A percentile compares a stretch with the other conserved stretches of the same genome.
Conservation (phyloP, 1,140 invertebrate species). For the Metaphire vulgaris region DNA sequence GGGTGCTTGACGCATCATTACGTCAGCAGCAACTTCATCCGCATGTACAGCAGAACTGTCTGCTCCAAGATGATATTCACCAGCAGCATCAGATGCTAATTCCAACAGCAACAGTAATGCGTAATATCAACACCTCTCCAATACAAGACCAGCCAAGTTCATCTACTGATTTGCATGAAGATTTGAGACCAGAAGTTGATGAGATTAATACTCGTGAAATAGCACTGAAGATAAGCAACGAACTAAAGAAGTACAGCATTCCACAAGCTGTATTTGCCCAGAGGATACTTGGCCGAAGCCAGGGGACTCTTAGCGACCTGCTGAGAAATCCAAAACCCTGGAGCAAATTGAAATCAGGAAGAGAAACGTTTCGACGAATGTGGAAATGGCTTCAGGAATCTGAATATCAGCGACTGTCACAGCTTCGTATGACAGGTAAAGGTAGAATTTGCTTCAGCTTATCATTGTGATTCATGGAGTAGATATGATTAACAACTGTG, state of each 20-base stretch:
- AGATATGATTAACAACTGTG: no score
- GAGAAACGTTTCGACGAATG: constrained; percentile 98
- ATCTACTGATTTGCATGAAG: not conserved
- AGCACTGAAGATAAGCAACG: constrained; percentile 94
- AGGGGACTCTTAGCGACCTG: constrained; percentile 94
- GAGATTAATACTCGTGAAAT: constrained; percentile 87
- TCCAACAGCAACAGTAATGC: not conserved
- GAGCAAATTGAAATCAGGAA: constrained; percentile 97
- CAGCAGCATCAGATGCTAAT: not conserved
- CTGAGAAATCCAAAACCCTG: constrained; percentile 98
- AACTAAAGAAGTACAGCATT: constrained; percentile 97
- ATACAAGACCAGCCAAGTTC: constrained; percentile 19
- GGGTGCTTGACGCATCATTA: not conserved
- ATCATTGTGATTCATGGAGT: no score
- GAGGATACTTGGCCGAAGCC: constrained; percentile 90
- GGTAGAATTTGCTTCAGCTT: no score
- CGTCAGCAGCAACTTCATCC: not conserved
- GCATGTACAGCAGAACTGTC: not conserved
- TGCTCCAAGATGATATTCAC: not conserved
- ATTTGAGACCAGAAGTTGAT: not conserved
- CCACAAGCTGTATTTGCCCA: constrained; percentile 99
- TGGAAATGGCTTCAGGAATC: constrained; percentile 99
- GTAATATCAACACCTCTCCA: not conserved
- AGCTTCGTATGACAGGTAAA: constrained; percentile 60
- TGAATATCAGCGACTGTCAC: constrained; percentile 98